Base-by-base conservation (phyloP, 2,113 vertebrate genomes). In the Callochromis pleurospilus region DNA sequence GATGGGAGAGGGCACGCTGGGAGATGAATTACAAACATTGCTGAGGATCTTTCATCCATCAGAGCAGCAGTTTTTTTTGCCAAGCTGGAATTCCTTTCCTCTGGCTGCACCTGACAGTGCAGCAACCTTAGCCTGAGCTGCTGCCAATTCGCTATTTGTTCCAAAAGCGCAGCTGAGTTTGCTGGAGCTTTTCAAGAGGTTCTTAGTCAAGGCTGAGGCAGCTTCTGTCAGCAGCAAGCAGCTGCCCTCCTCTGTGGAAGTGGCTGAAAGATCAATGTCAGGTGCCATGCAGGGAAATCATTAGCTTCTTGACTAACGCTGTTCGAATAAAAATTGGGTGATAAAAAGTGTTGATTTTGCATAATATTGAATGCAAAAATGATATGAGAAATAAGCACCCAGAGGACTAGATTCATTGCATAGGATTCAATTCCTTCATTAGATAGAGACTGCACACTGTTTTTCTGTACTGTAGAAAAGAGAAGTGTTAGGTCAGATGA, bases 31-130 rank as follows among this genome's bases (percentile, higher is more conserved):
- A 87, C 88, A 89, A 91, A 91, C 85, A 86, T 54, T 80, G 77
- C 81, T 90, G 56, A 31, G 82, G 85, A 88, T 86, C 87, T 82
- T 87, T 94, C 91, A 92, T 94, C 81, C 86, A 87, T 86, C 87
- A 87, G 87, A 93, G 83, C 75, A 14, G 87, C 54, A 88, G 33
- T 0, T 8, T 38, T 65, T 49, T 84, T 90, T 55, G 79, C 91
- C 81, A 92, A 84, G 82, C 81, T 87, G 80, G 87, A 91, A 91
- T 94, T 91, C 87, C 84, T 92, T 92, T 89, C 83, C 81, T 62
- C 83, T 86, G 81, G 89, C 93, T 91, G 54, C 92, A 93, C 90
- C 92, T 91, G 93, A 95, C 86, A 51, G 84, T 68, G 90, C 91
- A 93, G 91, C 92, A 93, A 94, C 86, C 49, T 87, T 79, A 91